Evolutionary conservation across 2,113 vertebrate genomes (phyloP), one percentile per base, ranked within the genome.

Genomic region (Paradoxurus hermaphroditus): DNA sequence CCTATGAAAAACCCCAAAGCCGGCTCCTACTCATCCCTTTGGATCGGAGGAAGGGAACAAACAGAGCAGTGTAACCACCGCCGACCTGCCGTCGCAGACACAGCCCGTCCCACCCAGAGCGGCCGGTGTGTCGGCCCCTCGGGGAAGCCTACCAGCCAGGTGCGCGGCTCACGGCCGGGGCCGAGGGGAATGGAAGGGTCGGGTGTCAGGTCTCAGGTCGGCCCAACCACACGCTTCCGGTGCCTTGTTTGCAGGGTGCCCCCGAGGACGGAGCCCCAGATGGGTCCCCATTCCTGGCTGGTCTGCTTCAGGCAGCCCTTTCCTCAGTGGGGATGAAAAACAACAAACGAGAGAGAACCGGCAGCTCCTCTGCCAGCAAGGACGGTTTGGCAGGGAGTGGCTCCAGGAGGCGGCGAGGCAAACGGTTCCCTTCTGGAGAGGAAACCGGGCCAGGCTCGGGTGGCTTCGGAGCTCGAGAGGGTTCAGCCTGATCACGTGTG

Each of bases 1-100:
- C 36, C n/a, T 25, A 27, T 29, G 49, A 85, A 75, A 21, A 34
- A 25, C 44, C n/a, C 0, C 0, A 1, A 5, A 1, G 1, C 4
- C 68, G 31, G 21, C 6, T 44, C 49, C 92, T 41, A 23, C 79
- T 34, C n/a, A 9, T 21, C 49, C 70, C 53, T 59, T 19, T 19
- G 21, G 34, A 84, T 85, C 51, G 34, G 72, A 85, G 39, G 34
- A 85, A 41, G 39, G 81, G 86, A 41, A n/a, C 27, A 39, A 34
- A 36, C 73, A 46, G 34, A 49, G n/a, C 46, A 3, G 0, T 5
- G 12, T 27, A 14, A 9, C 75, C 5, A 4, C 31, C 49, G 36
- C 53, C n/a, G 39, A 7, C 44, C 0, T 18, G 77, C n/a, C 63
- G 0, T 34, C 29, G 21, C 82, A 44, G 62, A 31, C 75, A 3